These are phyloP conservation scores for Drosophila paramelanica DNA, from an alignment of 2,888 invertebrate species.

Conservation along the genomic window DNA sequence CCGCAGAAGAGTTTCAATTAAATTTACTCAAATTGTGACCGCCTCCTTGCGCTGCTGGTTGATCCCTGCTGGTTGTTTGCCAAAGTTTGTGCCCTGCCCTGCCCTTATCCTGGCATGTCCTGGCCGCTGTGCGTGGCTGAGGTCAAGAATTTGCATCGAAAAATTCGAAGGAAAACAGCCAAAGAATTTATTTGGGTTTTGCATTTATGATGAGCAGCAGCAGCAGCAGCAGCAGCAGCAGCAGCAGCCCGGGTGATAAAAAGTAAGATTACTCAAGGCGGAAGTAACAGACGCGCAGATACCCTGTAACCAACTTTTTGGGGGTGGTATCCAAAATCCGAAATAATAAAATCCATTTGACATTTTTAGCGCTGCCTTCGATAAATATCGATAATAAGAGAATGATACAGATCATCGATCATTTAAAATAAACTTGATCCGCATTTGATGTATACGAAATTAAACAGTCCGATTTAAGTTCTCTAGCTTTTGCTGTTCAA, in stretches of 20 bases:
- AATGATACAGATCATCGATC: no score
- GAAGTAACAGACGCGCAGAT: no score
- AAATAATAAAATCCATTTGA: no score
- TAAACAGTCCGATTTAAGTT: no score
- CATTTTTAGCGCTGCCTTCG: no score
- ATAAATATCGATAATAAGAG: no score
- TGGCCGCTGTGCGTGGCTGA: slow-evolving; percentile 33
- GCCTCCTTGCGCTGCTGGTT: slow-evolving; percentile 9
- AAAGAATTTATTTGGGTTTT: slow-evolving; percentile 70
- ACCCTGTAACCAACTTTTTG: no score
- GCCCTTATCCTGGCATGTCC: not conserved
- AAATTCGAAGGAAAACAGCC: slow-evolving; percentile 41
- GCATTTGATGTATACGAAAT: no score
- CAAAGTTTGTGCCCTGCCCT: slow-evolving; percentile 3
- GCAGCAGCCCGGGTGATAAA: not conserved
- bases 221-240: not conserved
- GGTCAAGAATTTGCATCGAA: slow-evolving; percentile 77
- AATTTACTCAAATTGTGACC: slow-evolving; percentile 71
- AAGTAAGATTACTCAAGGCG: no score
- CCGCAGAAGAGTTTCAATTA: slow-evolving; percentile 72
- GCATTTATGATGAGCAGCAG: slow-evolving; percentile 71
- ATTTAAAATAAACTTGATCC: no score
- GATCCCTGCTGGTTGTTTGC: slow-evolving; percentile 4
- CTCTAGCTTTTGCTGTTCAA: no score
- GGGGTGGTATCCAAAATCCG: no score